phyloP scores from a whole-genome alignment of 2,888 invertebrate genomes.

The Eueremaeus valkanovi region DNA sequence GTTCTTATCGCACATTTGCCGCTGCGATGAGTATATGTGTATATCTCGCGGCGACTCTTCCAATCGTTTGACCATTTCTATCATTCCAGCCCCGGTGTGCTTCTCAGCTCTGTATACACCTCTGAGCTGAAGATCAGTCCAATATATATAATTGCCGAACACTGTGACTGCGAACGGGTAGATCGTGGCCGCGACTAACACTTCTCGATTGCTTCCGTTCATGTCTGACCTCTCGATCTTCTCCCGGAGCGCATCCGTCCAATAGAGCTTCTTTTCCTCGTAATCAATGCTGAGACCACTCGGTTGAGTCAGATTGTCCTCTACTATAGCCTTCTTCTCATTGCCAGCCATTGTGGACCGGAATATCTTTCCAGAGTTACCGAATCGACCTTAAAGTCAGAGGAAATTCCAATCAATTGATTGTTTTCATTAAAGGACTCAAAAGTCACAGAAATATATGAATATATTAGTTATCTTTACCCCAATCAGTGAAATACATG shows the following conservation, averaged over 20 bases:
- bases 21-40: slow-evolving; percentile 72
- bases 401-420: not conserved
- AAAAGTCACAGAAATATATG: too few species aligned
- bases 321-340: slow-evolving; percentile 77
- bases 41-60: slow-evolving; percentile 91
- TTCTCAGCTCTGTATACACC: slow-evolving; percentile 96
- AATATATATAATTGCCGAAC: slow-evolving; percentile 83
- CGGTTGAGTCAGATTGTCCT: slow-evolving; percentile 85
- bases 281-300: slow-evolving; percentile 94
- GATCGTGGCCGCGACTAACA: slow-evolving; percentile 77
- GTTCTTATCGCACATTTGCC: slow-evolving; percentile 73
- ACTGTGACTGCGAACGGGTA: slow-evolving; percentile 94
- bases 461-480: too few species aligned
- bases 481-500: slow-evolving; percentile 94
- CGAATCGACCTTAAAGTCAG: slow-evolving; percentile 64
- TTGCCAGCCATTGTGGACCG: slow-evolving; percentile 95
- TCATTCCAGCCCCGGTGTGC: slow-evolving; percentile 89
- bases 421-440: not conserved
- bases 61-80: slow-evolving; percentile 85
- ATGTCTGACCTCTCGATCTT: slow-evolving; percentile 89
- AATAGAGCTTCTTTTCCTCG: slow-evolving; percentile 73
- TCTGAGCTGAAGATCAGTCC: slow-evolving; percentile 88
- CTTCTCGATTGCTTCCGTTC: slow-evolving; percentile 77
- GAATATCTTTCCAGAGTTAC: slow-evolving; percentile 88
- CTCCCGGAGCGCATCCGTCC: slow-evolving; percentile 92